A percentile compares a stretch with the other conserved stretches of the same genome.
phyloP scores from a whole-genome alignment of 2,888 invertebrate species.

The Phengaris alcon region DNA sequence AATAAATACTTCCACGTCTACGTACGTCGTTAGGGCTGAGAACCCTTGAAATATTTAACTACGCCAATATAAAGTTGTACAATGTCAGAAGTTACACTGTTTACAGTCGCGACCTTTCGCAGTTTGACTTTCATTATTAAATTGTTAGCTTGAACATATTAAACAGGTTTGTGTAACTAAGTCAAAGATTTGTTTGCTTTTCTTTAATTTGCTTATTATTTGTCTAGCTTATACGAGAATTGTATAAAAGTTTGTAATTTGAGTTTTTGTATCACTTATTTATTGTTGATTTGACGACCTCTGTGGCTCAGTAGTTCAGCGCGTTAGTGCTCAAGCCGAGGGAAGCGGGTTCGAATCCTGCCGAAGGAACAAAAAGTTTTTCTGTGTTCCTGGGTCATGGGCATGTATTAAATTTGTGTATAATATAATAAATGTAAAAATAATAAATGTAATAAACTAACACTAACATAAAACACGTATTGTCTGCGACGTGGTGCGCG shows the following conservation, averaged over 20 bases:
- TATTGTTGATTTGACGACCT: too few species aligned
- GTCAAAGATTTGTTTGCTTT: not conserved
- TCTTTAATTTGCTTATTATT: not conserved
- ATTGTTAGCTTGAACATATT: slow-evolving; percentile 3
- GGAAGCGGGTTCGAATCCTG: too few species aligned
- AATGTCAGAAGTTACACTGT: not conserved
- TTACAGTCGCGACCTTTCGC: not conserved
- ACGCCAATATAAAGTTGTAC: slow-evolving; percentile 3
- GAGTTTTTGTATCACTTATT: not conserved
- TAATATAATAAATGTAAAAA: too few species aligned
- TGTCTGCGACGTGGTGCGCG: too few species aligned
- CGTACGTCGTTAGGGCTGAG: not conserved
- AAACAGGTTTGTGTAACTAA: not conserved
- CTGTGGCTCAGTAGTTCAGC: too few species aligned
- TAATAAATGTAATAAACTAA: too few species aligned
- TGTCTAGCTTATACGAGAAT: not conserved
- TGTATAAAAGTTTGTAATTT: not conserved
- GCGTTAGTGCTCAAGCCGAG: too few species aligned
- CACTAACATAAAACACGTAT: too few species aligned
- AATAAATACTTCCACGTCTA: not conserved
- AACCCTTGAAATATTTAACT: not conserved
- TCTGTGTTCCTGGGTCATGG: too few species aligned
- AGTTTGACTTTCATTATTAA: slow-evolving; percentile 7
- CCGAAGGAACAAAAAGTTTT: too few species aligned
- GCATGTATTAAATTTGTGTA: too few species aligned